Evolutionary conservation across 2,888 invertebrate genomes (phyloP), one percentile per base, ranked within the genome.

Genomic region (Elmis aenea): DNA sequence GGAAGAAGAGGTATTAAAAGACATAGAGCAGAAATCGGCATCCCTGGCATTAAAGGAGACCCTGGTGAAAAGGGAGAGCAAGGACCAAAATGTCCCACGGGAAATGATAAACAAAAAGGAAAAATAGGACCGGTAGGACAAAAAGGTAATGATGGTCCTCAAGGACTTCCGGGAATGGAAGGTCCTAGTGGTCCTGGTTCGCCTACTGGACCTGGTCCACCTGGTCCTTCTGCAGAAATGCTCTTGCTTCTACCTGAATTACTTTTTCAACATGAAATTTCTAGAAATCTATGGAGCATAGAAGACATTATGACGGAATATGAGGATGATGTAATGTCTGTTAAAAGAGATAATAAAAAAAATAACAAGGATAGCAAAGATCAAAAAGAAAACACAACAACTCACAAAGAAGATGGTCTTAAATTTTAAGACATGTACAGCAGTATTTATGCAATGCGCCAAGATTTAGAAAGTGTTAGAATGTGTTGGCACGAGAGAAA

Each of bases 181-280:
- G 91, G 91, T 0, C 76, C 75, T 1, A 51, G 72, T 3, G 85
- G 86, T 2, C 76, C 72, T 2, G 91, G 91, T 5, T 77, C 79
- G 47, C 65, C 74, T 0, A 85, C 91, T 0, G 79, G 81, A 0
- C 64, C 78, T 0, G 71, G 90, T 1, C 71, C 75, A 1, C 78
- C 83, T 0, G 89, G 83, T 3, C 81, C 81, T 5, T 83, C 85
- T 0, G 87, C 87, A 0, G 85, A 85, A 39, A 76, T 81, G 38
- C 85, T 86, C 0, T 72, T 84, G 42, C 63, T 88, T 46, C 87
- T 87, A 9, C 81, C 85, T 0, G 88, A 88, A 56, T 59, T 88
- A 2, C 71, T 88, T 5, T 77, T 82, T 45, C 75, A 77, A 25
- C 68, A 67, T 38, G 68, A 69, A 39, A 54, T 64, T 32, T 45